Conservation (phyloP, 2,113 vertebrate genomes). For the Neoarius graeffei region DNA sequence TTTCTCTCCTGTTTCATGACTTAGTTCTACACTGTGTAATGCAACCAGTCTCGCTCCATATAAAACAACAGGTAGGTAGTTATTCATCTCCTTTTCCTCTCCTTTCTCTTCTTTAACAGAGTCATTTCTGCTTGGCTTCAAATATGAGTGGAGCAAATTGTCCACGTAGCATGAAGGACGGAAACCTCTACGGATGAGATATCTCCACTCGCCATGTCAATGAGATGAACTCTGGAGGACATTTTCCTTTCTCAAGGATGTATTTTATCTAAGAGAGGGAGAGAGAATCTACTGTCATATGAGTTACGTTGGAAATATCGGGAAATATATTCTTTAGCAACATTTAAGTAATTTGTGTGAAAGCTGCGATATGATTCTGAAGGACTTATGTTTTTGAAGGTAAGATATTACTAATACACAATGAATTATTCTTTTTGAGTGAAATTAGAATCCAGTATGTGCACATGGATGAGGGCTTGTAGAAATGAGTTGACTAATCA, state of each 20-base stretch:
- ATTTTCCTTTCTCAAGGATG: background rate
- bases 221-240: constrained; percentile 22
- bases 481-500: background rate
- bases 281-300: background rate
- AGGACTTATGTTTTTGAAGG: background rate
- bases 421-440: background rate
- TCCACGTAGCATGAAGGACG: constrained; percentile 30
- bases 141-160: constrained; percentile 3
- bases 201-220: background rate
- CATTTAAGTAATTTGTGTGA: background rate
- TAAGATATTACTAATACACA: background rate
- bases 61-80: constrained; percentile 42
- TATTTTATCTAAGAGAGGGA: background rate
- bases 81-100: constrained; percentile 23
- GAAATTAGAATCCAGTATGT: background rate
- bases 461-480: background rate
- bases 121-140: constrained; percentile 11
- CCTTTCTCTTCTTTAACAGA: constrained; percentile 35
- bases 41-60: constrained; percentile 21
- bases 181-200: constrained; percentile 15
- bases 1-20: background rate
- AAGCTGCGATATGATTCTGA: background rate
- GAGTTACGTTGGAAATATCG: background rate
- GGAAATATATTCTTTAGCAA: background rate
- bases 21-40: constrained; percentile 3